phyloP scores from a whole-genome alignment of 2,888 invertebrate species.

The Oxycera nigricornis region DNA sequence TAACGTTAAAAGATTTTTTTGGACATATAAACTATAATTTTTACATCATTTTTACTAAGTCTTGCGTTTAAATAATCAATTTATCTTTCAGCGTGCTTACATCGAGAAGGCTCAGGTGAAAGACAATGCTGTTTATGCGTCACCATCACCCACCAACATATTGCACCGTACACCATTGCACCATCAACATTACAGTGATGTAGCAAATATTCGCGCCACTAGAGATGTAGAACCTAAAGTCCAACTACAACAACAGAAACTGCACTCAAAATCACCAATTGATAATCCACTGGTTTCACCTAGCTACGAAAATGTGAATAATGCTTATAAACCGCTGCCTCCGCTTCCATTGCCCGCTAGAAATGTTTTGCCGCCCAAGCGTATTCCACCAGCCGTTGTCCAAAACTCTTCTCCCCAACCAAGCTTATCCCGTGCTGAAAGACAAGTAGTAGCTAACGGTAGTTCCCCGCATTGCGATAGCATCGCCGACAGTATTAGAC shows the following conservation, averaged over 20 bases:
- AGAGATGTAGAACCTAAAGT: conserved; percentile 34
- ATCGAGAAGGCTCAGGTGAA: conserved; percentile 53
- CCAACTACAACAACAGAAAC: conserved; percentile 6
- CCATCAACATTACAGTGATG: conserved; percentile 42
- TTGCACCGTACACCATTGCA: conserved; percentile 42
- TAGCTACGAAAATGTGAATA: conserved; percentile 18
- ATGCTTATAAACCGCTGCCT: conserved; percentile 21
- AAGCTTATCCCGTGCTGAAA: not conserved
- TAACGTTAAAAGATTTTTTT: no score
- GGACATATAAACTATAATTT: no score
- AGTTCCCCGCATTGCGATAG: conserved; percentile 31
- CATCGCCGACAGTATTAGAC: conserved; percentile 45
- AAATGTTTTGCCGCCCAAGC: conserved; percentile 34
- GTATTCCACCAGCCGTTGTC: not conserved
- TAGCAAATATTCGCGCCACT: conserved; percentile 16
- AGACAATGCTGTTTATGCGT: conserved; percentile 57
- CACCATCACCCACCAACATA: conserved; percentile 49
- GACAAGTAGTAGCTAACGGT: not conserved
- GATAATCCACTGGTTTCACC: conserved; percentile 29
- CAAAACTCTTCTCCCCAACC: not conserved
- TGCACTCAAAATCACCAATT: conserved; percentile 10
- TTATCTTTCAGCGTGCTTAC: conserved; percentile 15
- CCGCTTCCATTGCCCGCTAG: conserved; percentile 18
- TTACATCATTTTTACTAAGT: no score
- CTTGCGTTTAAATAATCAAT: no score